phyloP scores from a whole-genome alignment of 2,113 vertebrate species.

The Corydoras maculifer region DNA sequence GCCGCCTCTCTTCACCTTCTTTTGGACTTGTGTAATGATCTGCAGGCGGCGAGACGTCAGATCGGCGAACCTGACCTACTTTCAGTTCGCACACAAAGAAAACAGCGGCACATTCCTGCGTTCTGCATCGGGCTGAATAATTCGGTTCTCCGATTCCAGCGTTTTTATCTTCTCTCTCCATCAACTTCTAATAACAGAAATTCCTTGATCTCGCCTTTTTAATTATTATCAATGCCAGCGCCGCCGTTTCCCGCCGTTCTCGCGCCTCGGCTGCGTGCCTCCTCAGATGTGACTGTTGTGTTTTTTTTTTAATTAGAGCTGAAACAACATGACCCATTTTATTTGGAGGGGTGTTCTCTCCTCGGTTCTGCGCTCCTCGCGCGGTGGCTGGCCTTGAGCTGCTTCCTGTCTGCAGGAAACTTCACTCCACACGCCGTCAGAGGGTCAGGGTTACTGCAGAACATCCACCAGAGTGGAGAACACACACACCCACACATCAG shows the following conservation, averaged over 20 bases:
- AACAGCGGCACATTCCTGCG: constrained; percentile 26
- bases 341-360: constrained; percentile 57
- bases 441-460: background rate
- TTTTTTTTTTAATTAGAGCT: constrained; percentile 63
- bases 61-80: constrained; percentile 67
- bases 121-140: constrained; percentile 40
- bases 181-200: constrained; percentile 28
- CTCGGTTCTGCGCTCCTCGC: constrained; percentile 43
- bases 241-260: constrained; percentile 10
- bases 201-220: constrained; percentile 34
- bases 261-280: constrained; percentile 25
- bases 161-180: constrained; percentile 12
- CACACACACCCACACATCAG: too few species aligned
- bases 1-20: constrained; percentile 42
- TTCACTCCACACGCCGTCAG: constrained; percentile 5
- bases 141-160: constrained; percentile 10
- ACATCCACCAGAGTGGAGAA: too few species aligned
- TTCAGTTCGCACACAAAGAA: constrained; percentile 19
- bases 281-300: constrained; percentile 45
- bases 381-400: constrained; percentile 66
- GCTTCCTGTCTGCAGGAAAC: constrained; percentile 41
- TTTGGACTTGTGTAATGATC: constrained; percentile 60
- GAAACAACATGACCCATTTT: constrained; percentile 73
- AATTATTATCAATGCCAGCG: constrained; percentile 30
- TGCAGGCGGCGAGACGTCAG: constrained; percentile 65